A percentile compares a stretch with the other conserved stretches of the same genome.
These are phyloP conservation scores for Bombus impatiens DNA, from an alignment of 1,140 invertebrate genomes.

Conservation along the genomic window DNA sequence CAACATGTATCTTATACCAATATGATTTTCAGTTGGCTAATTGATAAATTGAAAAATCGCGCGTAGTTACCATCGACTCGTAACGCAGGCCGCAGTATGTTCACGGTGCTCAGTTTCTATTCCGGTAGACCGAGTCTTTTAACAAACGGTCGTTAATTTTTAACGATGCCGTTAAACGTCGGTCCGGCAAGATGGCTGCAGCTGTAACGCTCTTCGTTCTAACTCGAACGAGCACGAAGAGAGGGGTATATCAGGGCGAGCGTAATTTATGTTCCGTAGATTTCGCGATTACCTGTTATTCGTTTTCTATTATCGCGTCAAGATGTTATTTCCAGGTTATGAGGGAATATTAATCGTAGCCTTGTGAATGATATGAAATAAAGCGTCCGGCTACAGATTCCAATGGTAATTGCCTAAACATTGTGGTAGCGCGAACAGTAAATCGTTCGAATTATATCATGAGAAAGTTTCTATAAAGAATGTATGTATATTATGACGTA, in stretches of 20 bases:
- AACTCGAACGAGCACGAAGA: conserved; percentile 31
- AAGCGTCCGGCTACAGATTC: background rate
- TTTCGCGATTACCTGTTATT: conserved; percentile 22
- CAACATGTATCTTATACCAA: background rate
- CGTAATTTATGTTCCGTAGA: conserved; percentile 23
- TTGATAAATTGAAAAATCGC: conserved; percentile 30
- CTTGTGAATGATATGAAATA: background rate
- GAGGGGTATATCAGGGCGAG: background rate
- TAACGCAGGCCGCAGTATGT: conserved; percentile 47
- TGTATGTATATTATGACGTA: background rate
- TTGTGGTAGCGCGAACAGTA: conserved; percentile 30
- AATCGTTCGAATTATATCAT: conserved; percentile 7
- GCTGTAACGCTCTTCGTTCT: conserved; percentile 66
- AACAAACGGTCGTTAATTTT: conserved; percentile 76
- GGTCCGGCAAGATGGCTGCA: conserved; percentile 74
- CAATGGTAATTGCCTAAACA: conserved; percentile 42
- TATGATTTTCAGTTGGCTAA: background rate
- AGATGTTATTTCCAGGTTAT: conserved; percentile 19
- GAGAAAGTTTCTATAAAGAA: background rate
- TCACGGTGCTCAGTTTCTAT: conserved; percentile 66
- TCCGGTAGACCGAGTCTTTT: conserved; percentile 69
- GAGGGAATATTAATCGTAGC: conserved; percentile 25
- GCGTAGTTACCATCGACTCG: conserved; percentile 32
- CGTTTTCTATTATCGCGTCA: background rate
- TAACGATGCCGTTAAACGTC: conserved; percentile 74